phyloP scores from a whole-genome alignment of 2,888 invertebrate species.

The Aporophyla nigra region DNA sequence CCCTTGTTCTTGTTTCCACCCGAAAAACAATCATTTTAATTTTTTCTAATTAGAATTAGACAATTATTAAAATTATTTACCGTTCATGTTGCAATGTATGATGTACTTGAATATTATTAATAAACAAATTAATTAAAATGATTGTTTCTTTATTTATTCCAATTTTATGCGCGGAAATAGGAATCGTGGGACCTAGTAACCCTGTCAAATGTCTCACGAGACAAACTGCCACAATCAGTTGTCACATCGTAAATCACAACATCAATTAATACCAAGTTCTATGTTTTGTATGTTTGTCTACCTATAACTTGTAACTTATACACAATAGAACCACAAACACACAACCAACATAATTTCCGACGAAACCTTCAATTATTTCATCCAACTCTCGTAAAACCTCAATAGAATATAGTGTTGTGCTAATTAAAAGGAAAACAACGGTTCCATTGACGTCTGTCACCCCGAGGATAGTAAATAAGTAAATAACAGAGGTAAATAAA shows the following conservation, averaged over 20 bases:
- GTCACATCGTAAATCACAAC: not conserved
- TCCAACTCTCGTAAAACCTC: slow-evolving; percentile 20
- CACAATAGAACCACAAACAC: not conserved
- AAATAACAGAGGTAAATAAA: slow-evolving; percentile 23
- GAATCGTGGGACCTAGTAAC: too few species aligned
- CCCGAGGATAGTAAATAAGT: slow-evolving; percentile 15
- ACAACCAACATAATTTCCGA: not conserved
- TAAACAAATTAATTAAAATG: too few species aligned
- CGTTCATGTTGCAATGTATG: too few species aligned
- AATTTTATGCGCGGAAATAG: too few species aligned
- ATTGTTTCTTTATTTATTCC: too few species aligned
- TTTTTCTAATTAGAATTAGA: too few species aligned
- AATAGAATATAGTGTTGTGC: slow-evolving; percentile 1
- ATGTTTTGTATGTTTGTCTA: not conserved
- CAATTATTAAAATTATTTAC: too few species aligned
- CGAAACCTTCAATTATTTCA: slow-evolving; percentile 7
- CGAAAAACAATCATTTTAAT: too few species aligned
- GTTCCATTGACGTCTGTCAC: slow-evolving; percentile 26
- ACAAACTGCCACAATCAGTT: not conserved
- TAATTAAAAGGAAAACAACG: slow-evolving; percentile 53
- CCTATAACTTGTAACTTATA: not conserved
- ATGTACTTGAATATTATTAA: too few species aligned
- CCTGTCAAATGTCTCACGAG: not conserved
- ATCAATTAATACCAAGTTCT: not conserved
- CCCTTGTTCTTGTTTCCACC: too few species aligned